Conservation (phyloP, 2,888 invertebrate genomes). For the Caenorhabditis doughertyi region DNA sequence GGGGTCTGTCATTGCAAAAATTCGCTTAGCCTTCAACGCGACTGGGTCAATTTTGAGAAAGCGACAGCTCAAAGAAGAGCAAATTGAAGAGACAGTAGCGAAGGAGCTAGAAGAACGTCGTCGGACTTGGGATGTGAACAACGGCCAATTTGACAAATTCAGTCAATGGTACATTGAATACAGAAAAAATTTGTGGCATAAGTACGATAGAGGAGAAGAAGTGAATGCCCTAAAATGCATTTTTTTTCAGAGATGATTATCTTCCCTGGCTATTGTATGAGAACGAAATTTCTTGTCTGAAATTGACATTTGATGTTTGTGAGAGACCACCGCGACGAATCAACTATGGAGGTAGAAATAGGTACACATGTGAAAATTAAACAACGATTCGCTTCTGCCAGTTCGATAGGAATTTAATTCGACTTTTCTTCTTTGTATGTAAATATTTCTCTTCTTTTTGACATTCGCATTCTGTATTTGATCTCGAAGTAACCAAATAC, state of each 20-base stretch:
- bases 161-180: constrained; percentile 82
- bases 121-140: constrained; percentile 81
- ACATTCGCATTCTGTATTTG: constrained; percentile 18
- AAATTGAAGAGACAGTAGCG: constrained; percentile 78
- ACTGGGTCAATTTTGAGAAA: constrained; percentile 78
- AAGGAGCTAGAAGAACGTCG: constrained; percentile 74
- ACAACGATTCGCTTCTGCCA: no score
- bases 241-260: constrained; percentile 82
- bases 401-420: no score
- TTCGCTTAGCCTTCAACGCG: constrained; percentile 81
- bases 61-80: constrained; percentile 77
- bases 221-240: no score
- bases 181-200: constrained; percentile 82
- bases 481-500: constrained; percentile 17
- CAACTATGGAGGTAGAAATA: constrained; percentile 73
- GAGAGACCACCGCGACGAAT: constrained; percentile 78
- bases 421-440: constrained; percentile 16
- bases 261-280: constrained; percentile 82
- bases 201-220: constrained; percentile 52
- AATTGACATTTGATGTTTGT: constrained; percentile 82
- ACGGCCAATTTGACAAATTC: constrained; percentile 82
- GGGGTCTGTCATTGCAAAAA: constrained; percentile 82
- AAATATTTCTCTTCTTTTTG: background rate
- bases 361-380: constrained; percentile 79
- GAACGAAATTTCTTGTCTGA: constrained; percentile 82